Evolutionary conservation across 2,113 vertebrate genomes (phyloP).

Genomic region (Ailurus styani): DNA sequence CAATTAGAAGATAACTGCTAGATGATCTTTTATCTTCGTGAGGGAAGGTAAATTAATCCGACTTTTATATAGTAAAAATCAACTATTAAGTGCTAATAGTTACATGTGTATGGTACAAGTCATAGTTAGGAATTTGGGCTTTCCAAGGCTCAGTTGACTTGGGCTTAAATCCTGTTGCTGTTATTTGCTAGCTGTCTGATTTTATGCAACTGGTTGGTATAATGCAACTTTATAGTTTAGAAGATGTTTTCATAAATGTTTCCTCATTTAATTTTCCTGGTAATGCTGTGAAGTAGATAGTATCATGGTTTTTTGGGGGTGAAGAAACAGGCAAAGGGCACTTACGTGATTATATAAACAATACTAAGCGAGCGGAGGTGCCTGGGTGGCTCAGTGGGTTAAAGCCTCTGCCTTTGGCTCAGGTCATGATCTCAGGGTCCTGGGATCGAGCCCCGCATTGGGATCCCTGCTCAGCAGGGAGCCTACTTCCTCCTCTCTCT

Average conservation of each 20-base stretch:
- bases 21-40: not conserved
- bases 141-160: no score
- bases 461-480: no score
- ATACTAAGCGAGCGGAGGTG: not conserved
- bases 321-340: not conserved
- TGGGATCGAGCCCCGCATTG: no score
- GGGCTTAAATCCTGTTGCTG: not conserved
- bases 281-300: not conserved
- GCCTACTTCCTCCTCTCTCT: no score
- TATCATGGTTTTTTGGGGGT: not conserved
- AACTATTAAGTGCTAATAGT: not conserved
- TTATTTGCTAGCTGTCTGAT: not conserved
- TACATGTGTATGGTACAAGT: not conserved
- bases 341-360: not conserved
- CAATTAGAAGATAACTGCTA: not conserved
- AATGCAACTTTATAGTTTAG: not conserved
- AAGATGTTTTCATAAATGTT: not conserved
- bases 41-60: not conserved
- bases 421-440: no score
- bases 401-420: no score
- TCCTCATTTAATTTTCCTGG: not conserved
- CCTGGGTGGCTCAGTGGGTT: no score
- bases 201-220: not conserved
- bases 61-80: not conserved
- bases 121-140: no score